phyloP scores from a whole-genome alignment of 2,888 invertebrate species.

The Pimpla rufipes region DNA sequence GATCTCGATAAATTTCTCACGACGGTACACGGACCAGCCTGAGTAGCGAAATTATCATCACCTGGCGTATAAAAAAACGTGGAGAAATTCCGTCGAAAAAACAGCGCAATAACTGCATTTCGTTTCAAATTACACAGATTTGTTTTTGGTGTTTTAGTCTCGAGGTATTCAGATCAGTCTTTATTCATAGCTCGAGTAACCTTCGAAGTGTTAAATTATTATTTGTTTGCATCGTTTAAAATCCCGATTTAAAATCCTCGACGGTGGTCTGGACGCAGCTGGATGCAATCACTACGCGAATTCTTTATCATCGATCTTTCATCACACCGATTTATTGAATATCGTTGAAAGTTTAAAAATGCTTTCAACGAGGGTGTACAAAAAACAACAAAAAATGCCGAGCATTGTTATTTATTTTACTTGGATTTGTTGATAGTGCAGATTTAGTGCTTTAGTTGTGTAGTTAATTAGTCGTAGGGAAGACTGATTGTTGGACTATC shows the following conservation, averaged over 20 bases:
- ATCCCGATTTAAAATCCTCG: too few species aligned
- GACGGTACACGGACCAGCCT: constrained; percentile 78
- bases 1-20: constrained; percentile 79
- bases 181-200: too few species aligned
- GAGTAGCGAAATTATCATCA: constrained; percentile 42
- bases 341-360: constrained; percentile 20
- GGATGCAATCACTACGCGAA: too few species aligned
- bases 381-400: constrained; percentile 43
- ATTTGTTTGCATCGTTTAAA: too few species aligned
- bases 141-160: too few species aligned
- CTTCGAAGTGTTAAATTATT: too few species aligned
- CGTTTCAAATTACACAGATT: too few species aligned
- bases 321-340: background rate
- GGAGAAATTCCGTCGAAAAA: background rate
- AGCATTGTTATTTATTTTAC: constrained; percentile 49
- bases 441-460: background rate
- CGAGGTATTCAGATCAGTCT: too few species aligned
- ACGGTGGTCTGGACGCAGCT: too few species aligned
- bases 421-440: background rate
- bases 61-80: background rate
- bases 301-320: too few species aligned
- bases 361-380: constrained; percentile 10
- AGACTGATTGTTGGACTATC: constrained; percentile 55
- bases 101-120: too few species aligned
- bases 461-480: constrained; percentile 11